A percentile compares a stretch with the other conserved stretches of the same genome.
Evolutionary conservation across 1,140 invertebrate species (phyloP).

Genomic region (Mylabris phalerata): DNA sequence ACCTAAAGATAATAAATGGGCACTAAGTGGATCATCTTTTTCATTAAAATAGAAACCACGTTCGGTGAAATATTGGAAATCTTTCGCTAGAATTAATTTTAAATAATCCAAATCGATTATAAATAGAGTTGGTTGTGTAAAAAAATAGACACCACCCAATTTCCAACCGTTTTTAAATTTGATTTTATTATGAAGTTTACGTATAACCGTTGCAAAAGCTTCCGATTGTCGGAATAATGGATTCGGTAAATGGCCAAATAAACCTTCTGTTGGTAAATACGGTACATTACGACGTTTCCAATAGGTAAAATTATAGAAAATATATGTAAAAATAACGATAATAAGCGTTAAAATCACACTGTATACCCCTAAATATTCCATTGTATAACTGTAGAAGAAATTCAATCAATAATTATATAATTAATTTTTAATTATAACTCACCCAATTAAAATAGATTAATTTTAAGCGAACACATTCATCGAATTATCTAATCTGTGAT

Average conservation of each 20-base stretch:
- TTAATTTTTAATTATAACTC: no score
- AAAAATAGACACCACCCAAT: conserved; percentile 16
- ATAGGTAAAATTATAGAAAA: neutral
- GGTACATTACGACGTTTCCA: conserved; percentile 13
- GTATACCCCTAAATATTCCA: no score
- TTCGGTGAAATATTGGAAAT: conserved; percentile 46
- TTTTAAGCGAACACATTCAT: no score
- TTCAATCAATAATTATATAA: no score
- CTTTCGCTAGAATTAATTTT: conserved; percentile 42
- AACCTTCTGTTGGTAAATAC: conserved; percentile 1
- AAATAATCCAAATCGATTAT: conserved; percentile 45
- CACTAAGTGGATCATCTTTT: neutral
- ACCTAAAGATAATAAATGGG: neutral
- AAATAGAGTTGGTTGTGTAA: conserved; percentile 13
- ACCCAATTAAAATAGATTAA: no score
- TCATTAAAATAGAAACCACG: conserved; percentile 34
- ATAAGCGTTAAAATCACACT: neutral
- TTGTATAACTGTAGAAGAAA: no score
- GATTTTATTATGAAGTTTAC: conserved; percentile 15
- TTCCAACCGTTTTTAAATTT: conserved; percentile 17
- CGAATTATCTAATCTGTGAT: no score
- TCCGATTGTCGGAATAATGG: conserved; percentile 3
- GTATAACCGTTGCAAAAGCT: conserved; percentile 5
- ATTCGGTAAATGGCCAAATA: conserved; percentile 20
- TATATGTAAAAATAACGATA: neutral